phyloP scores from a whole-genome alignment of 2,888 invertebrate genomes.

The Rhamnusium bicolor region DNA sequence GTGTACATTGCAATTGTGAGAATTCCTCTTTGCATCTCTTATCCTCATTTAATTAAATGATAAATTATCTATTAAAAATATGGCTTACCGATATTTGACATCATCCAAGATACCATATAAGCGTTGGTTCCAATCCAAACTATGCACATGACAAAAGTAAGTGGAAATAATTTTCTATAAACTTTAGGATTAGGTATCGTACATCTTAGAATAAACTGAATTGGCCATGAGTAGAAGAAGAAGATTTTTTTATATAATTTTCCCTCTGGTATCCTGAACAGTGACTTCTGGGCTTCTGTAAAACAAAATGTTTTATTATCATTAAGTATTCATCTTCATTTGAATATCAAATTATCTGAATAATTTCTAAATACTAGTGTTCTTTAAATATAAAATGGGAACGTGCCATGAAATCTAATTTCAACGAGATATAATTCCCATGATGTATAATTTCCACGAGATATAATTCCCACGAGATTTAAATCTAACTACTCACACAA shows the following conservation, averaged over 20 bases:
- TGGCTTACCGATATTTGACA: conserved; percentile 84
- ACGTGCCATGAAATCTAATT: too few relatives aligned
- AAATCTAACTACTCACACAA: too few relatives aligned
- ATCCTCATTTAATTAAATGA: too few relatives aligned
- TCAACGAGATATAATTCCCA: too few relatives aligned
- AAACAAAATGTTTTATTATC: conserved; percentile 20
- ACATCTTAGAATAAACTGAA: conserved; percentile 77
- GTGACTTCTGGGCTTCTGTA: conserved; percentile 52
- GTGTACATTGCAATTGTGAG: too few relatives aligned
- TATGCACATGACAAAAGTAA: conserved; percentile 90
- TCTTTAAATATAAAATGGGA: too few relatives aligned
- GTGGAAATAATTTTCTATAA: conserved; percentile 78
- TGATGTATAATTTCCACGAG: too few relatives aligned
- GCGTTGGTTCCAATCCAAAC: conserved; percentile 89
- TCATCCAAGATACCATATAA: conserved; percentile 94
- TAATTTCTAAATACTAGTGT: too few relatives aligned
- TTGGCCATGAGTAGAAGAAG: conserved; percentile 83
- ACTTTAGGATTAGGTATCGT: conserved; percentile 82
- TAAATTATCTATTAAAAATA: not conserved
- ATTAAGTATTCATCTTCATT: too few relatives aligned
- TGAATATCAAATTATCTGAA: too few relatives aligned
- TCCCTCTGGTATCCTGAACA: conserved; percentile 58
- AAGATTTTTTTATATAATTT: conserved; percentile 70
- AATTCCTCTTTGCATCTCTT: too few relatives aligned
- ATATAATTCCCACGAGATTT: too few relatives aligned